Base-by-base conservation (phyloP, 2,797 vertebrate species). In the Sebastes glaucus region DNA sequence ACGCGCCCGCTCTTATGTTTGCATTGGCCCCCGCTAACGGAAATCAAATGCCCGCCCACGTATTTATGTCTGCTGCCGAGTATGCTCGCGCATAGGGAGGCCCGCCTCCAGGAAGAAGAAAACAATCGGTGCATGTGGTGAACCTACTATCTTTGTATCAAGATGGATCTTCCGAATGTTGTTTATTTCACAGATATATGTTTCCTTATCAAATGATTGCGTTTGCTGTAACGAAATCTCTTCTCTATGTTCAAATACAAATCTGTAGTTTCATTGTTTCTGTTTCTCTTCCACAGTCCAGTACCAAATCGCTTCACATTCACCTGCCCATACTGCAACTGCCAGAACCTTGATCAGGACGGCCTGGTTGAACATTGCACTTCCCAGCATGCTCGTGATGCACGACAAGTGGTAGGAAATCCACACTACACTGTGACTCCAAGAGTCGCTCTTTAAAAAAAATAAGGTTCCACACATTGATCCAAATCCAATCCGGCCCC, bases 231-330 rank as follows among this genome's bases (percentile, higher is more conserved):
- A 52, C 3, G 8, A 59, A 18, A 25, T n/a, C 5, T 42, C 4
- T 14, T 30, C 3, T 32, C 7, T 14, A 64, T n/a, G 25, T 20
- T 30, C 2, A 38, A 63, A 59, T 53, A 53, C 16, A 25, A 62
- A 32, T 57, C 23, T 35, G 55, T 22, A 8, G 18, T 72, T 52
- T 16, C 7, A 2, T 22, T 71, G 9, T 85, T 33, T 60, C 13
- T 71, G 16, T 62, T 80, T 76, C 9, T 72, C 35, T 69, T 60
- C 64, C 74, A 57, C 88, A 99, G 98, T 93, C 95, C 95, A 46
- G 93, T 99, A 89, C 98, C 98, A 81, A 99, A 99, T 83, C 97
- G 99, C 16, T 98, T 96, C 77, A 99, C 99, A 7, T 99, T 99
- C 89, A 96, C 97, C 72, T 99, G 99, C 82, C 99, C 99, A 0